A percentile compares a stretch with the other conserved stretches of the same genome.
Conservation (phyloP, 1,140 invertebrate species). For the Pteromalus puparum region DNA sequence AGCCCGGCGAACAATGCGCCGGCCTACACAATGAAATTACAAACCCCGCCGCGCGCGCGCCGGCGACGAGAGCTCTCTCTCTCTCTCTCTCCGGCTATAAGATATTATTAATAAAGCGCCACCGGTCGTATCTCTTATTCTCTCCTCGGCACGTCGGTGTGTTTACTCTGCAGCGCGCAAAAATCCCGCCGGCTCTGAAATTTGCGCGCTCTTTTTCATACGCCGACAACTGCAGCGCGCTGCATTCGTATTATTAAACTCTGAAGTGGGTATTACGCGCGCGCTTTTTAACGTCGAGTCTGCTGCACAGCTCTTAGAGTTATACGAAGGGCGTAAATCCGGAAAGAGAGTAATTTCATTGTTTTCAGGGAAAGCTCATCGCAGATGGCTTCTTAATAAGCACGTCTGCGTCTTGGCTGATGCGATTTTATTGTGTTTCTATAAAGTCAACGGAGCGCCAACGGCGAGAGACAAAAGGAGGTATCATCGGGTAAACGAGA, state of each 20-base stretch:
- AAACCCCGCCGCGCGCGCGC: neutral
- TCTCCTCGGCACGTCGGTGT: neutral
- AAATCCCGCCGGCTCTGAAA: neutral
- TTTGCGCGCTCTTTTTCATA: neutral
- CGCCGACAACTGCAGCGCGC: neutral
- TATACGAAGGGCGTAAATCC: neutral
- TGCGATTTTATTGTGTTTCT: no score
- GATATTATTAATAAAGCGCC: conserved; percentile 47
- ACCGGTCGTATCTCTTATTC: neutral
- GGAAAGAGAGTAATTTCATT: neutral
- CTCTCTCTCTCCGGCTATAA: neutral
- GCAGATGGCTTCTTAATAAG: neutral
- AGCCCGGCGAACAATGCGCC: conserved; percentile 22
- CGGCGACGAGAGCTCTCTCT: neutral
- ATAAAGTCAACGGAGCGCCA: no score
- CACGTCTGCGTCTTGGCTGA: neutral
- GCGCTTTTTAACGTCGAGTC: no score
- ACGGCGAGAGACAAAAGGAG: neutral
- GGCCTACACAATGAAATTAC: conserved; percentile 41
- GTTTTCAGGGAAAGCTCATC: neutral
- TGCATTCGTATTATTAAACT: neutral
- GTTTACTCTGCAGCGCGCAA: neutral
- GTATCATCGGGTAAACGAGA: neutral
- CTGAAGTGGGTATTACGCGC: neutral
- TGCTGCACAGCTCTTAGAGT: no score